A percentile compares a stretch with the other conserved stretches of the same genome.
Evolutionary conservation across 2,888 invertebrate species (phyloP).

Genomic region (Nephrotoma flavescens): DNA sequence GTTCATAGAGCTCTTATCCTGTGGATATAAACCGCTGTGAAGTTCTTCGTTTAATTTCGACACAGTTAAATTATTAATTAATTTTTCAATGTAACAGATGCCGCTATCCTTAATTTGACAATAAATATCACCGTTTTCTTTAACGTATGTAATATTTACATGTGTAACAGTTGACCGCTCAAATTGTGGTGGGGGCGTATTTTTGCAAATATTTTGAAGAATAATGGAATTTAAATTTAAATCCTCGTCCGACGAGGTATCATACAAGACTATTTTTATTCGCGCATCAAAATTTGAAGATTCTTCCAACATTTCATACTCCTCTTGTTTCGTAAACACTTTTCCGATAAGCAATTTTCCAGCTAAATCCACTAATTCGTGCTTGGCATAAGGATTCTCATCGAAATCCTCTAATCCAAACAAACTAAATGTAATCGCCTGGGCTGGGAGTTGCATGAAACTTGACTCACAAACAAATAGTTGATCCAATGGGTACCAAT

Average conservation of each 20-base stretch:
- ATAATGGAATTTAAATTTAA: conserved; percentile 48
- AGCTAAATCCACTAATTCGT: conserved; percentile 31
- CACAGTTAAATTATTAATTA: conserved; percentile 21
- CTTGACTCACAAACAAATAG: conserved; percentile 46
- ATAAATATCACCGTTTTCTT: conserved; percentile 26
- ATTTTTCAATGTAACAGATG: conserved; percentile 20
- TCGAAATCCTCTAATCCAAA: conserved; percentile 52
- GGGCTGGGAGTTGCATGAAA: conserved; percentile 51
- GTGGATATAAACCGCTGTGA: neutral
- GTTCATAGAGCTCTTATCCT: conserved; percentile 4
- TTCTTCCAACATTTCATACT: conserved; percentile 15
- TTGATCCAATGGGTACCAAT: conserved; percentile 35
- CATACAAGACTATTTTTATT: conserved; percentile 44
- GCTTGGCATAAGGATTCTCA: conserved; percentile 27
- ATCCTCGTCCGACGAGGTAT: conserved; percentile 47
- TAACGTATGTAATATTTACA: conserved; percentile 25
- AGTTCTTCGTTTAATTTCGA: conserved; percentile 22
- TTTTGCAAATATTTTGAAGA: conserved; percentile 35
- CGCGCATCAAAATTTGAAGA: conserved; percentile 11
- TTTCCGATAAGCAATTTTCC: conserved; percentile 43
- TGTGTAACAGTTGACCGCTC: conserved; percentile 22
- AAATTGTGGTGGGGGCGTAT: conserved; percentile 24
- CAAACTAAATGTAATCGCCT: conserved; percentile 55
- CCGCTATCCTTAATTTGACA: conserved; percentile 24
- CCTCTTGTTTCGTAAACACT: conserved; percentile 29